Conservation (phyloP, 2,888 invertebrate genomes). For the Homarus gammarus region DNA sequence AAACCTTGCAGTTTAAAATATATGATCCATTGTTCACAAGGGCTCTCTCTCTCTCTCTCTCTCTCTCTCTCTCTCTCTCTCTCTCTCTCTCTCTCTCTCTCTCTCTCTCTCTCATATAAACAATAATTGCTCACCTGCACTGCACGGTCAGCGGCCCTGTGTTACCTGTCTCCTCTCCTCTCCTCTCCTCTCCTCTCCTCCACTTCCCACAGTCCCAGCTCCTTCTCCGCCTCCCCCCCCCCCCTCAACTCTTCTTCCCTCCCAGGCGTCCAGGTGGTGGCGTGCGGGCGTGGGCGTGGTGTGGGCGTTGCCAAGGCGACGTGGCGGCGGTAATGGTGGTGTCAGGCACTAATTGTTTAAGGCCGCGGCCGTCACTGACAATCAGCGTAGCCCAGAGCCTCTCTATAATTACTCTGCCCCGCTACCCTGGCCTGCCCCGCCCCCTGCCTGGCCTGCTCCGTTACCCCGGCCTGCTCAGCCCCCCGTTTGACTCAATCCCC, state of each 20-base stretch:
- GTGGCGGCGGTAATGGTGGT: conserved; percentile 45
- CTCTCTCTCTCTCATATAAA: no score
- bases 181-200: neutral
- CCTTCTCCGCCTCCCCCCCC: neutral
- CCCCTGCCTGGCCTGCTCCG: neutral
- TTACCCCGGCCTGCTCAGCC: neutral
- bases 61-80: no score
- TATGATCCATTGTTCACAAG: no score
- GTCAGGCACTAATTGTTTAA: conserved; percentile 50
- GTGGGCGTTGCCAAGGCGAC: conserved; percentile 30
- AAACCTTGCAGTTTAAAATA: no score
- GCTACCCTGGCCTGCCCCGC: neutral
- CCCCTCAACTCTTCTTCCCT: neutral
- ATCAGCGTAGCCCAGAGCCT: neutral
- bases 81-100: neutral
- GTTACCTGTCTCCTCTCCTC: no score
- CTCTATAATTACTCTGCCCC: conserved; percentile 47
- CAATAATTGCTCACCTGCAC: no score
- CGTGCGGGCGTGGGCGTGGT: conserved; percentile 25
- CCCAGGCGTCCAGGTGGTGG: neutral
- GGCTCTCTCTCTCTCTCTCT: no score
- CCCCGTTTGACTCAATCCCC: conserved; percentile 28
- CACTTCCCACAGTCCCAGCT: neutral
- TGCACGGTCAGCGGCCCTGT: no score
- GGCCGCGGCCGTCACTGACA: conserved; percentile 20